Evolutionary conservation across 2,888 invertebrate species (phyloP), one percentile per base, ranked within the genome.

Genomic region (Cynaeus angustus): DNA sequence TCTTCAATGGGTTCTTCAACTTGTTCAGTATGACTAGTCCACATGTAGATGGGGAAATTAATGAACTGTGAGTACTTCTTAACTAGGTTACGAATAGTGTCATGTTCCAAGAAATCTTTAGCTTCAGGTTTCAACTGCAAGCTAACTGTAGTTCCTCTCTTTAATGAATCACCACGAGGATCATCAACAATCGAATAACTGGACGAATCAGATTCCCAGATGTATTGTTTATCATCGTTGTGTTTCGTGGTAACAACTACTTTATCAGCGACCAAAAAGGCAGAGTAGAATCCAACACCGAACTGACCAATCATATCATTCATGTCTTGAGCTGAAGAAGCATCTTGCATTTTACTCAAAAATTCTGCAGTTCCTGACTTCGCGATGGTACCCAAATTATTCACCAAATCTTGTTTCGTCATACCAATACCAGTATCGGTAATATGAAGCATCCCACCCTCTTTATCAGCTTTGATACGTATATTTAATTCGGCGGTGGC

Each of bases 11-110:
- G 89, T 76, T 93, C 92, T 80, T 94, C 93, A 55, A 93, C 92
- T 71, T 91, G 92, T 78, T 94, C 89, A 33, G 91, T 92, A 87
- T 87, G 83, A 72, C 85, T 83, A 7, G 93, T 91, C 98, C 98
- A 99, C 84, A 99, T 86, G 86, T 94, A 94, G 84, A 99, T 99
- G 71, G 97, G 96, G 90, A 99, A 99, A 86, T 98, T 99, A 85
- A 99, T 99, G 87, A 99, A 99, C 88, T 99, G 99, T 3, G 98
- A 98, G 87, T 99, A 99, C 86, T 99, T 99, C 87, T 94, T 94
- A 72, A 99, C 94, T 70, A 99, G 89, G 78, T 92, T 92, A 80
- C 93, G 93, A 77, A 99, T 89, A 0, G 97, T 97, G 81, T 95
- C 94, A 74, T 94, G 90, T 86, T 99, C 98, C 81, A 99, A 86